phyloP scores from a whole-genome alignment of 2,797 vertebrate species.

The Helostoma temminkii region DNA sequence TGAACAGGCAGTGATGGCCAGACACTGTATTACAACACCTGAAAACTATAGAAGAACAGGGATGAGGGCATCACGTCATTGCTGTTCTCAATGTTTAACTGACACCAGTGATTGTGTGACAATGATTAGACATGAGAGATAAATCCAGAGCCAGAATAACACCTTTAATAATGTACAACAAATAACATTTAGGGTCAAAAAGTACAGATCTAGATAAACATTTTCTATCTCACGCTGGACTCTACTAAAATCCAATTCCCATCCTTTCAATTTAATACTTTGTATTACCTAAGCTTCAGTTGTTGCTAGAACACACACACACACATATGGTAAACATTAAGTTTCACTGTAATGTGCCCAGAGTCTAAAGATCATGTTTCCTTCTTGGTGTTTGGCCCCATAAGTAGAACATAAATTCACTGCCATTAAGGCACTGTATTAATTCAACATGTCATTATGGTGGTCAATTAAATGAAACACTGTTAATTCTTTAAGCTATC shows the following conservation, averaged over 20 bases:
- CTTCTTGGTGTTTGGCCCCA: not conserved
- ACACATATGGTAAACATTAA: conserved; percentile 23
- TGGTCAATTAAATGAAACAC: conserved; percentile 1
- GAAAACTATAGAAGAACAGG: conserved; percentile 60
- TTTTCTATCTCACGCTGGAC: too few species aligned
- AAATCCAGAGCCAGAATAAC: conserved; percentile 29
- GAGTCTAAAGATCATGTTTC: conserved; percentile 39
- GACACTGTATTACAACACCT: conserved; percentile 59
- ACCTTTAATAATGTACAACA: not conserved
- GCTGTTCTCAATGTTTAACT: conserved; percentile 57
- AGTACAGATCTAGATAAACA: not conserved
- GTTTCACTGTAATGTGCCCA: conserved; percentile 23
- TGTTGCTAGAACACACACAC: conserved; percentile 11
- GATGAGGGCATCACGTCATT: conserved; percentile 59
- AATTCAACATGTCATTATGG: conserved; percentile 19
- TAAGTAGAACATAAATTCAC: conserved; percentile 12
- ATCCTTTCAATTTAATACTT: too few species aligned
- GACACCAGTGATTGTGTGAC: conserved; percentile 41
- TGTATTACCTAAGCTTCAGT: conserved; percentile 29
- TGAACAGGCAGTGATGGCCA: conserved; percentile 58
- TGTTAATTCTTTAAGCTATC: conserved; percentile 2
- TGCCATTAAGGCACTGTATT: conserved; percentile 13
- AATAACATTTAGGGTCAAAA: not conserved
- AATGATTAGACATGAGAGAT: conserved; percentile 40
- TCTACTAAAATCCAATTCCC: too few species aligned